These are phyloP conservation scores for Hippoglossus hippoglossus DNA, from an alignment of 2,797 vertebrate species.

Conservation along the genomic window DNA sequence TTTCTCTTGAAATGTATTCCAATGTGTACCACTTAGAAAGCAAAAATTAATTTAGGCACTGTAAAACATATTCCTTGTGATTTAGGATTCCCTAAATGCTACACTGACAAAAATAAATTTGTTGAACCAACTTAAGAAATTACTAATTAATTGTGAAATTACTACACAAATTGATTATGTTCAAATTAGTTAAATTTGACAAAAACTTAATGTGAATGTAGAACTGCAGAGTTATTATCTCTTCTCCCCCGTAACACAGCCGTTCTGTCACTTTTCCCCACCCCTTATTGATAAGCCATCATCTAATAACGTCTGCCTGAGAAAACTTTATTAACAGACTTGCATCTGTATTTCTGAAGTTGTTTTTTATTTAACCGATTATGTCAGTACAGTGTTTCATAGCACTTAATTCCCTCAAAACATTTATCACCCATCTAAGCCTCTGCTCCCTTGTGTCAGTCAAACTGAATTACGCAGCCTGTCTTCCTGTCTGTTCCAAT, in stretches of 20 bases:
- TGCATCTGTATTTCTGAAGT: not conserved
- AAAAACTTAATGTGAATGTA: too few species aligned
- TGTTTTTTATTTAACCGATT: not conserved
- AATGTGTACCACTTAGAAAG: too few species aligned
- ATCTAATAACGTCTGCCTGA: not conserved
- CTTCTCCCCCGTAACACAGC: not conserved
- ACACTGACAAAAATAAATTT: too few species aligned
- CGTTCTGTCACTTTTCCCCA: not conserved
- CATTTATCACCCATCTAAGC: constrained; percentile 19
- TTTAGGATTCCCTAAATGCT: too few species aligned
- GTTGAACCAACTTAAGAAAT: too few species aligned
- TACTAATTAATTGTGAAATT: too few species aligned
- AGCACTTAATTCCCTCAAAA: constrained; percentile 10
- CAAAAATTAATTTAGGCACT: too few species aligned
- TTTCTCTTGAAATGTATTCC: too few species aligned
- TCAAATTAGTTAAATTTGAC: too few species aligned
- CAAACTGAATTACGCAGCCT: constrained; percentile 35
- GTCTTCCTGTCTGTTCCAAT: constrained; percentile 66
- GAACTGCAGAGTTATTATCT: too few species aligned
- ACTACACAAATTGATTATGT: too few species aligned
- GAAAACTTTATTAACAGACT: not conserved
- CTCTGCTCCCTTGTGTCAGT: constrained; percentile 47
- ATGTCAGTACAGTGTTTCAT: constrained; percentile 4
- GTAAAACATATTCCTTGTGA: too few species aligned
- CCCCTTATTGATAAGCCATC: not conserved